Evolutionary conservation across 2,797 vertebrate species (phyloP).

Genomic region (Adrianichthys oophorus): DNA sequence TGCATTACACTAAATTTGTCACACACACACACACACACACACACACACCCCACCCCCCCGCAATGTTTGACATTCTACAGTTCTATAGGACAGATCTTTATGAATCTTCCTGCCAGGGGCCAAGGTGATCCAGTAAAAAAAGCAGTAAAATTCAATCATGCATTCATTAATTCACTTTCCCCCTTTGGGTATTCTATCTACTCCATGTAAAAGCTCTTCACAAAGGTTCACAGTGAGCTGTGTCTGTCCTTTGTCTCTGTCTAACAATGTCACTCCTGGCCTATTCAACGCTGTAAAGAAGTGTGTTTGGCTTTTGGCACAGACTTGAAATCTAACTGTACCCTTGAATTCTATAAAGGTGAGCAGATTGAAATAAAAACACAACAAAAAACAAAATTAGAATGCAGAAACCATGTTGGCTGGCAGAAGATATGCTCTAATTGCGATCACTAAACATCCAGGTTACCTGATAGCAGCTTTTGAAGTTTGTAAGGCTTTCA

Average conservation of each 20-base stretch:
- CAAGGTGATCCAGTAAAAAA: not conserved
- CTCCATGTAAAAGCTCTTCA: constrained; percentile 10
- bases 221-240: not conserved
- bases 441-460: constrained; percentile 73
- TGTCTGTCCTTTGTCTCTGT: constrained; percentile 9
- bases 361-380: constrained; percentile 35
- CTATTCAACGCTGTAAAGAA: constrained; percentile 40
- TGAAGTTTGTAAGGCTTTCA: constrained; percentile 48
- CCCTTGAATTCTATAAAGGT: constrained; percentile 51
- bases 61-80: no score
- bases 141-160: not conserved
- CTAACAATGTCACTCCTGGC: constrained; percentile 30
- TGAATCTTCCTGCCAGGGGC: not conserved
- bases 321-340: constrained; percentile 29
- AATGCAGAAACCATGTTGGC: constrained; percentile 49
- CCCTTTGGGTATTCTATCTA: not conserved
- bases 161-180: not conserved
- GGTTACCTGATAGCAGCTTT: constrained; percentile 67
- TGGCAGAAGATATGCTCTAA: constrained; percentile 52
- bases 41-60: no score
- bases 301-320: constrained; percentile 36
- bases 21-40: no score
- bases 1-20: no score
- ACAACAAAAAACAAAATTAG: constrained; percentile 45
- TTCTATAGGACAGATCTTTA: not conserved